Evolutionary conservation across 2,797 vertebrate species (phyloP), one percentile per base, ranked within the genome.

Genomic region (Tiaroga cobitis): DNA sequence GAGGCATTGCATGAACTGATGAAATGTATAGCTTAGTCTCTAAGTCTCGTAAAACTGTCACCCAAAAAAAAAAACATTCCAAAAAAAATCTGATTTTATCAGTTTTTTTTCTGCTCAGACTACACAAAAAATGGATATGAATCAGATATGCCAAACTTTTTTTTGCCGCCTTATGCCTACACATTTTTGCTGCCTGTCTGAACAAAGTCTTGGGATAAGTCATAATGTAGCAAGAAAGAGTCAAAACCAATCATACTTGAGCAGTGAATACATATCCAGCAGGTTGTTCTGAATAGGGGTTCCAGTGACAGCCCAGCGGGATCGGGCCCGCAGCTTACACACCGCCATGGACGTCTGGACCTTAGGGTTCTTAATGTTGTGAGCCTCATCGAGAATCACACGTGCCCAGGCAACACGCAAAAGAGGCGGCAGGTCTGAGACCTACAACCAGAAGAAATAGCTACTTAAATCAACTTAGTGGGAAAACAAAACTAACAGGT

Each of bases 251-350:
- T 86, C 96, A 93, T 94, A 99, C 98, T 97, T 98, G 34, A 99
- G 94, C 87, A 99, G 95, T 0, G 98, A 97, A 90, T 98, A 99
- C 96, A 99, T 95, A 92, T 99, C 98, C 94, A 99, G 88, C 86
- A 99, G 92, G 92, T 99, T 99, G 95, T 99, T 99, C 92, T 99
- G 98, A 92, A 99, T 97, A 0, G 98, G 98, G 0, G 98, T 99
- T 2, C 98, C 98, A 0, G 98, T 99, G 84, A 99, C 96, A 0
- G 97, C 98, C 98, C 98, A 99, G 11, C 97, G 97, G n/a, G 97
- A 95, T 0, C 4, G 80, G 3, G 97, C 96, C 84, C 93, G 95
- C 75, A 99, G 93, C 88, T 95, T 96, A 92, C 97, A 98, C 80
- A 96, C 97, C 0, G 97, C 98, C 87, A 97, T 91, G 69, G 98